Base-by-base conservation (phyloP, 2,113 vertebrate genomes). In the Ceuthmochares aereus region DNA sequence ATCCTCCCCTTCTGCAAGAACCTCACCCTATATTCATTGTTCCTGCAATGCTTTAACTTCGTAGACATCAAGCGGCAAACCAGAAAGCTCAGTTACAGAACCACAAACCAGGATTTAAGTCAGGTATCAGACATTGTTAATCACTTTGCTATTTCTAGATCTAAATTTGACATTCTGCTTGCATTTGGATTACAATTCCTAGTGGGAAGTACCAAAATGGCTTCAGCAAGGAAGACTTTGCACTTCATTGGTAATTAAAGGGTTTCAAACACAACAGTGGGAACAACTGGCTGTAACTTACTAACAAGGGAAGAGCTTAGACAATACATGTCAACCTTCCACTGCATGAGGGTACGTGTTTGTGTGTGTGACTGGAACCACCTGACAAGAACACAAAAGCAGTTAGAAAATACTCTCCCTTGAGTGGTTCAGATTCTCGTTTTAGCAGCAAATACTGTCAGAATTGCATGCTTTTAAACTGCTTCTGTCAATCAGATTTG, bases 341-440 rank as follows among this genome's bases (percentile, higher is more conserved):
- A 15, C 17, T 5, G 16, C 1, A 1, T 7, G 26, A 10, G 6
- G 55, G 52, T 3, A 3, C 16, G 47, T 29, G 19, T 30, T 56
- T 25, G 51, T 5, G 42, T 3, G 13, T 55, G 9, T 0, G 1
- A 19, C 47, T 25, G 30, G 20, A 91, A 81, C 55, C 52, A 23
- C 52, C 34, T 14, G 25, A 67, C n/a, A 62, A 11, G 43, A 85
- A 16, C 0, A 6, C 26, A 26, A 16, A 18, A 55, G 77, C 40
- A 32, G 29, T 8, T n/a, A 47, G 27, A 56, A 80, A 67, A 70
- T 7, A 14, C 20, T 22, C 6, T 84, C 62, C 70, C 58, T 76
- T n/a, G 34, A 16, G 67, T 6, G 27, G n/a, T 27, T 60, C 68
- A 32, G 32, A n/a, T 18, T 30, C 51, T 21, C 30, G 47, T 14